phyloP scores from a whole-genome alignment of 2,797 vertebrate genomes.

The Sebastiscus tertius region DNA sequence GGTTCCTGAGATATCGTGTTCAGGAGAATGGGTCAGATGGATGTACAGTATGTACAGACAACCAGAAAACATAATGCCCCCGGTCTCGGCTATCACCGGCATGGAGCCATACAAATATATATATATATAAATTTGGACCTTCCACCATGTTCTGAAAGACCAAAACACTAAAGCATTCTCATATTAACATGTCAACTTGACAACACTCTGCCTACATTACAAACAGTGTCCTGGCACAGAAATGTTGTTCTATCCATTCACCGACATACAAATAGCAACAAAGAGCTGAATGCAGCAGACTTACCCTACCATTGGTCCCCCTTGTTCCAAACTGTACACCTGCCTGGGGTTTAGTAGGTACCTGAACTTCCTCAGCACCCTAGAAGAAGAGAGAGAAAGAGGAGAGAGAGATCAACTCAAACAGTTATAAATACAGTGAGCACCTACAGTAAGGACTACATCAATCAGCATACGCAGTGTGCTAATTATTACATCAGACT shows the following conservation, averaged over 20 bases:
- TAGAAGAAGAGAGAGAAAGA: conserved; percentile 50
- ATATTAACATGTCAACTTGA: neutral
- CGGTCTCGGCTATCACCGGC: too few relatives aligned
- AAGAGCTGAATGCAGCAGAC: conserved; percentile 38
- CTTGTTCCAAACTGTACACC: conserved; percentile 93
- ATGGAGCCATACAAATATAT: neutral
- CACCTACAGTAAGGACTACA: neutral
- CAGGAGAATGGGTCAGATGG: too few relatives aligned
- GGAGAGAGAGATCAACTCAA: neutral
- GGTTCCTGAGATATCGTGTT: too few relatives aligned
- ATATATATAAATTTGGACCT: neutral
- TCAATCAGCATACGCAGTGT: neutral
- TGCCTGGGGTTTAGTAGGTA: conserved; percentile 95
- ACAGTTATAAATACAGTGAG: neutral
- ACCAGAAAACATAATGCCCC: too few relatives aligned
- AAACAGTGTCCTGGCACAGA: neutral
- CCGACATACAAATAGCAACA: neutral
- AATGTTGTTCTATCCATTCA: neutral
- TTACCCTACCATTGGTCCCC: conserved; percentile 91
- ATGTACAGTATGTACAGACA: too few relatives aligned
- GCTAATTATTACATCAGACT: neutral
- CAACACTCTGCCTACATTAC: neutral
- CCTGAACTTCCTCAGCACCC: conserved; percentile 94
- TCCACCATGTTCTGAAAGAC: neutral
- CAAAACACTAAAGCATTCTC: neutral